A percentile compares a stretch with the other conserved stretches of the same genome.
Conservation (phyloP, 2,797 vertebrate species). For the Hydrocynus forskahlii region DNA sequence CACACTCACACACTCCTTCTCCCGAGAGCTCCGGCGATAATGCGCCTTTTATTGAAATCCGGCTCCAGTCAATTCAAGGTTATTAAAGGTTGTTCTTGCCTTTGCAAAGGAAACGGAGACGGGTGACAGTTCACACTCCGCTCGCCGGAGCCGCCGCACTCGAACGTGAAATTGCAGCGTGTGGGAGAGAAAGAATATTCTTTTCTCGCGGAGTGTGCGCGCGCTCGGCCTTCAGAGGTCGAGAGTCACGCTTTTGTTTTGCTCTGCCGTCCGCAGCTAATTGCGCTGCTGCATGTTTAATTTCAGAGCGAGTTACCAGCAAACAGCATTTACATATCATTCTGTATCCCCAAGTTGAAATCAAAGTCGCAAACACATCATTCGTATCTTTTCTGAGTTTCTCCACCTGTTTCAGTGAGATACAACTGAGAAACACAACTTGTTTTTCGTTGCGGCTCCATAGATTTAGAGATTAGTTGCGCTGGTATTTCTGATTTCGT, state of each 20-base stretch:
- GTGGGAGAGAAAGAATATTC: background rate
- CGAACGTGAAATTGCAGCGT: conserved; percentile 35
- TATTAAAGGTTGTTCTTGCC: conserved; percentile 70
- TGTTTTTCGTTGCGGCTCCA: no score
- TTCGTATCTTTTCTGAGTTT: no score
- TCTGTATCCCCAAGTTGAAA: no score
- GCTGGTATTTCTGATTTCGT: no score
- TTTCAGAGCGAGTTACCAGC: no score
- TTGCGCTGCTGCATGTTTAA: background rate
- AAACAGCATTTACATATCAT: no score
- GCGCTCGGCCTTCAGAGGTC: background rate
- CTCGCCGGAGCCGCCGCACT: background rate
- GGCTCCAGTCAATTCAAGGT: conserved; percentile 75
- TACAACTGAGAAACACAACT: no score
- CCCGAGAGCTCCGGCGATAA: conserved; percentile 69
- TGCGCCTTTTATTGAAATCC: conserved; percentile 80
- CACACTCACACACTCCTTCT: conserved; percentile 34
- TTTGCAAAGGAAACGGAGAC: conserved; percentile 28
- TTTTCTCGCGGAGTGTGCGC: background rate
- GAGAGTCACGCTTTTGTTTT: background rate
- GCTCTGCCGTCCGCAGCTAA: background rate
- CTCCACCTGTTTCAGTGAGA: no score
- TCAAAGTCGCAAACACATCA: no score
- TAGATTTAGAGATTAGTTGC: no score
- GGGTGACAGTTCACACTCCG: conserved; percentile 7